Base-by-base conservation (phyloP, 2,113 vertebrate species). In the Henicopernis longicauda region DNA sequence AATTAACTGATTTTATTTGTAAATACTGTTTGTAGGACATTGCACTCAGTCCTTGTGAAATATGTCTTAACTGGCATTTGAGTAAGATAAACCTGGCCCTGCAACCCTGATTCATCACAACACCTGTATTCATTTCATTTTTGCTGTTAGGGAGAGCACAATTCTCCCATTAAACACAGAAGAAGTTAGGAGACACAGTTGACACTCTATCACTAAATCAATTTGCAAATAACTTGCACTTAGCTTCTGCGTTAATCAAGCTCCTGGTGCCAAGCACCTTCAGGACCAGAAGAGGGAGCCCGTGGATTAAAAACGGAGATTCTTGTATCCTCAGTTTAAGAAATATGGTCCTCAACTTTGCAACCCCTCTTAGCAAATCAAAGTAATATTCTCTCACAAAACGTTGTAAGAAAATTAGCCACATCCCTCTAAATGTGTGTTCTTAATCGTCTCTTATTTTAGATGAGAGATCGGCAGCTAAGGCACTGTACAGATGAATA, bases 281-380 rank as follows among this genome's bases (percentile, higher is more conserved):
- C 21, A 5, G 34, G 10, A 47, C 97, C 97, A 96, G 85, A 8
- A 97, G 97, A 95, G 94, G 97, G 97, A 96, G 95, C 96, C 90
- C 95, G 54, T 63, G 80, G 74, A 97, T 91, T 83, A 88, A 80
- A 85, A 92, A 86, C 54, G 66, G 16, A 70, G 26, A 69, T 45
- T 49, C 36, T 69, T 38, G 15, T 36, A 22, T 13, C 16, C 20
- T 19, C 40, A 19, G 12, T 74, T 83, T 73, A 50, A 52, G 32
- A 71, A 40, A 49, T 5, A 10, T 0, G 4, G 36, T 42, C 11
- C 25, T 76, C 21, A 29, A 8, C 3, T 91, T 52, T 19, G 44
- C 36, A 89, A 54, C 3, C 1, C 3, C 6, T 44, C 67, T 65
- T 29, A 69, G 34, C 19, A 61, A 84, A 81, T 40, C 15, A 63